Evolutionary conservation across 2,888 invertebrate genomes (phyloP).

Genomic region (Pristionchus entomophagus): DNA sequence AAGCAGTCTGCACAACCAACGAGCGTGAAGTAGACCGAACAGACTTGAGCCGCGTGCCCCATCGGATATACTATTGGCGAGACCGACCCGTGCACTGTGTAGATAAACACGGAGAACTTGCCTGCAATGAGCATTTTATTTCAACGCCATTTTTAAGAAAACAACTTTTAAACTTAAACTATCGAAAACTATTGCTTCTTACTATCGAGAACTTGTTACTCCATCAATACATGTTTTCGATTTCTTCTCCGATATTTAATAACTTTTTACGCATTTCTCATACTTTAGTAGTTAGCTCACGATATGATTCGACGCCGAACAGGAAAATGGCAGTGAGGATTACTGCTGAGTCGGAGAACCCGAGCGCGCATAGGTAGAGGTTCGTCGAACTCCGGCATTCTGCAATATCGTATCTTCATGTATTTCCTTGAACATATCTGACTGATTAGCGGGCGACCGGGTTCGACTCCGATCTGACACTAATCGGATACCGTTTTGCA

Average conservation of each 20-base stretch:
- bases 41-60: slow-evolving; percentile 73
- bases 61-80: slow-evolving; percentile 72
- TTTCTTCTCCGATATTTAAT: no score
- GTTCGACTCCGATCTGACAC: no score
- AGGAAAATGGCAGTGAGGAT: slow-evolving; percentile 71
- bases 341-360: slow-evolving; percentile 72
- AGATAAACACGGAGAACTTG: slow-evolving; percentile 39
- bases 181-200: no score
- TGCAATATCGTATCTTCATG: no score
- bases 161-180: no score
- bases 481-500: no score
- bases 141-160: no score
- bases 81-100: slow-evolving; percentile 60
- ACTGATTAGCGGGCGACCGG: no score
- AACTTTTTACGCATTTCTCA: no score
- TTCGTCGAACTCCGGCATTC: slow-evolving; percentile 72
- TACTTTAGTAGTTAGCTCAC: slow-evolving; percentile 52
- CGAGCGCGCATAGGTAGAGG: slow-evolving; percentile 72
- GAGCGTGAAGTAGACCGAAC: slow-evolving; percentile 75
- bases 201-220: no score
- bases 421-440: no score
- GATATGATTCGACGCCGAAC: slow-evolving; percentile 62
- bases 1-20: slow-evolving; percentile 75
- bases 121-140: slow-evolving; percentile 42
- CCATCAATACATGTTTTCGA: no score